Conservation (phyloP, 2,113 vertebrate genomes). For the Burhinus oedicnemus region DNA sequence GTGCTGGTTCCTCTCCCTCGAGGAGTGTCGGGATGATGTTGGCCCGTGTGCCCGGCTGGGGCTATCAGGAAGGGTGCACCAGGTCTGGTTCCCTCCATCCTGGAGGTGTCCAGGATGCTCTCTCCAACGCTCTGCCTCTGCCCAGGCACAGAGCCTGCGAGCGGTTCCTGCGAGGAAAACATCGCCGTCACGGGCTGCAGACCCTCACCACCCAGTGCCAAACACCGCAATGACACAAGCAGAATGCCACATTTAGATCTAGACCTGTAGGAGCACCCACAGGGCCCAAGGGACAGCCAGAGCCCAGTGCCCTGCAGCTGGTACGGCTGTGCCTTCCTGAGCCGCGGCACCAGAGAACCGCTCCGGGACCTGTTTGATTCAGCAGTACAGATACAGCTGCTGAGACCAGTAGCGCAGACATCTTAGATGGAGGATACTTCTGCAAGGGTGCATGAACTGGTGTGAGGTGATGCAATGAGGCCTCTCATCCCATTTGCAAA, state of each 20-base stretch:
- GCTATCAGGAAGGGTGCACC: neutral
- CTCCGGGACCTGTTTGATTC: neutral
- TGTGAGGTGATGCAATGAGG: neutral
- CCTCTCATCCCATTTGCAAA: neutral
- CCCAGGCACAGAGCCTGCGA: neutral
- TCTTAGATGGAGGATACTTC: neutral
- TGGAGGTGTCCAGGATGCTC: neutral
- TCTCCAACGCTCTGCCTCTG: neutral
- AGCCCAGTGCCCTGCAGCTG: neutral
- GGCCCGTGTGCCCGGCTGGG: fast-evolving
- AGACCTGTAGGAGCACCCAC: neutral
- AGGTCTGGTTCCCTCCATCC: neutral
- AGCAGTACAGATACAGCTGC: neutral
- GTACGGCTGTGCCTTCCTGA: neutral
- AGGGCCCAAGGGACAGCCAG: neutral
- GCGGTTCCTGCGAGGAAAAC: neutral
- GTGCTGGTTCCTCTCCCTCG: fast-evolving
- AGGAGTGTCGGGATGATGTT: fast-evolving
- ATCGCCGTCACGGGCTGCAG: fast-evolving
- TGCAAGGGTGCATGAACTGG: neutral
- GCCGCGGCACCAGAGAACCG: neutral
- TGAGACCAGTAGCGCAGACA: neutral
- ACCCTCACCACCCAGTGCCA: fast-evolving
- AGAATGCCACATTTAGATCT: neutral
- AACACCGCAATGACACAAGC: neutral